Conservation (phyloP, 2,113 vertebrate species). For the Notarius lentiginosus region DNA sequence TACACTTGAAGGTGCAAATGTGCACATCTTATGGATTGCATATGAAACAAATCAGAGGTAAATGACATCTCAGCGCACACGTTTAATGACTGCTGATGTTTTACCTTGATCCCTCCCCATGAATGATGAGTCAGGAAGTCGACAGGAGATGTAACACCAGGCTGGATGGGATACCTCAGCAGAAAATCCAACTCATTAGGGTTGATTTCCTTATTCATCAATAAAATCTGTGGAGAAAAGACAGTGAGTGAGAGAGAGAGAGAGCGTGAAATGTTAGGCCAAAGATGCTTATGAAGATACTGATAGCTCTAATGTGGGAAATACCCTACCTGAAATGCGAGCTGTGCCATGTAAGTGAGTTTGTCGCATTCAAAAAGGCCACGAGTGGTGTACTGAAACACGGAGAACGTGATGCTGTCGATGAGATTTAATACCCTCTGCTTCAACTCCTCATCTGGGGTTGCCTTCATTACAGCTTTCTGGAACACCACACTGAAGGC, state of each 20-base stretch:
- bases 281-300: neutral
- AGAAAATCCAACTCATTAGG: constrained; percentile 86
- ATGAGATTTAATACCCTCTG: constrained; percentile 80
- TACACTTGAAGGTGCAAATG: neutral
- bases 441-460: constrained; percentile 72
- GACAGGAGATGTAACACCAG: constrained; percentile 79
- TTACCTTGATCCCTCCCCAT: constrained; percentile 95
- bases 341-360: constrained; percentile 86
- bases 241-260: neutral
- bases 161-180: constrained; percentile 83
- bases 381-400: constrained; percentile 88
- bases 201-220: constrained; percentile 84
- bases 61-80: neutral
- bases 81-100: constrained; percentile 21
- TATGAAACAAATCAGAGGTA: neutral
- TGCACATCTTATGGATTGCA: neutral
- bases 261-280: neutral
- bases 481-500: constrained; percentile 89
- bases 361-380: constrained; percentile 94
- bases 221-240: constrained; percentile 78
- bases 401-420: constrained; percentile 88
- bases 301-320: neutral
- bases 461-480: constrained; percentile 83
- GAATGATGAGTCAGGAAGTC: constrained; percentile 88
- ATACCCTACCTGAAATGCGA: constrained; percentile 87